These are phyloP conservation scores for Sebastes iracundus DNA, from an alignment of 2,797 vertebrate genomes.

Conservation along the genomic window DNA sequence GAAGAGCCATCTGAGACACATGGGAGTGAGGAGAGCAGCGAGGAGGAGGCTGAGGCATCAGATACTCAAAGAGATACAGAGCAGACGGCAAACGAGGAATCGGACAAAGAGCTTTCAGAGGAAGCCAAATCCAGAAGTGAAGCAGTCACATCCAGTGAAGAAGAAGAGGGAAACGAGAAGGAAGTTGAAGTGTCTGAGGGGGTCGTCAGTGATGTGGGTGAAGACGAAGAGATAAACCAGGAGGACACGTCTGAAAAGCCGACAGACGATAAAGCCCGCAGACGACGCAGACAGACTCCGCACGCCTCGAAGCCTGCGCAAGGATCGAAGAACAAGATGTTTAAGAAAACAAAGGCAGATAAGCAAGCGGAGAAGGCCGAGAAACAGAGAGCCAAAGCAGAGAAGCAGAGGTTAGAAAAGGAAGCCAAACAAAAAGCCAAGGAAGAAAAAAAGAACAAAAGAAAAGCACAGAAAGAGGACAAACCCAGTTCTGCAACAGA, in stretches of 20 bases:
- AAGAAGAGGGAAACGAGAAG: constrained; percentile 48
- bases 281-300: not conserved
- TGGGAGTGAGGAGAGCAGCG: constrained; percentile 61
- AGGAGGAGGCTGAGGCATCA: constrained; percentile 48
- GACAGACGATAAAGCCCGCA: not conserved
- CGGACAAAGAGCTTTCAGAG: constrained; percentile 31
- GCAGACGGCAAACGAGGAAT: constrained; percentile 27
- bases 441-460: constrained; percentile 67
- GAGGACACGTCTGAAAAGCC: not conserved
- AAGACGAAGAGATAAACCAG: constrained; percentile 39
- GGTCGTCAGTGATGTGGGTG: constrained; percentile 12
- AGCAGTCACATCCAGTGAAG: constrained; percentile 46
- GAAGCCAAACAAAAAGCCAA: constrained; percentile 66
- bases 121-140: constrained; percentile 36
- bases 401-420: constrained; percentile 36
- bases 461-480: constrained; percentile 38
- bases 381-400: constrained; percentile 33
- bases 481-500: constrained; percentile 26
- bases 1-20: constrained; percentile 56
- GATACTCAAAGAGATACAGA: constrained; percentile 48
- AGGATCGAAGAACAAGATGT: constrained; percentile 60
- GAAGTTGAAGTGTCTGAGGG: constrained; percentile 15
- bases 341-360: constrained; percentile 64
- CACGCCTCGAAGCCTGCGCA: not conserved
- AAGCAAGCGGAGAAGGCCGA: constrained; percentile 58